Conservation (phyloP, 2,888 invertebrate genomes). For the Portevinia maculata region DNA sequence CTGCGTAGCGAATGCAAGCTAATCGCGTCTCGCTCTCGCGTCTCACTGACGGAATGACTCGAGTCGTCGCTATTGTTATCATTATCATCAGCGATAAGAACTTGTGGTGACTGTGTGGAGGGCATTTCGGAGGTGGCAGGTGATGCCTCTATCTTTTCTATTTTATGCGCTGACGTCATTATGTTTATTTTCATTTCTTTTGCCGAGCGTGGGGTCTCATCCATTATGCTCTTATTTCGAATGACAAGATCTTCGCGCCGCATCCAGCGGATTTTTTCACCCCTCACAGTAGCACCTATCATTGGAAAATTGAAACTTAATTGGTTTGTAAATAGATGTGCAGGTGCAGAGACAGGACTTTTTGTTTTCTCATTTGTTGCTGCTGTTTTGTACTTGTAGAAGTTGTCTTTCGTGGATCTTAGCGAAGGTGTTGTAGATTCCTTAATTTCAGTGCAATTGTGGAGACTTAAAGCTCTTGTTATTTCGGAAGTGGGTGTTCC, state of each 20-base stretch:
- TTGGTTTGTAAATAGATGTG: constrained; percentile 50
- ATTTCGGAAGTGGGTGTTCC: constrained; percentile 70
- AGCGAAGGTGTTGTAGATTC: constrained; percentile 8
- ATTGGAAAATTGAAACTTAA: constrained; percentile 75
- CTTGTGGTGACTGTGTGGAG: constrained; percentile 12
- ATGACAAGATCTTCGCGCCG: constrained; percentile 77
- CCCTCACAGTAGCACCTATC: constrained; percentile 70
- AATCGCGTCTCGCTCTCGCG: constrained; percentile 75
- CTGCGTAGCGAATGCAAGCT: constrained; percentile 50
- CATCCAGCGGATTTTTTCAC: constrained; percentile 80
- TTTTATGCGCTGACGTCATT: constrained; percentile 26
- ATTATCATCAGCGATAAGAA: constrained; percentile 53
- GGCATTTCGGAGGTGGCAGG: constrained; percentile 38
- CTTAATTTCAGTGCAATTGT: constrained; percentile 77
- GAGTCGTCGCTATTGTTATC: constrained; percentile 58
- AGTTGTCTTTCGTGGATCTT: constrained; percentile 80
- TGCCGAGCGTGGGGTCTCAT: constrained; percentile 5
- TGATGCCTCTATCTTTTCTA: constrained; percentile 23
- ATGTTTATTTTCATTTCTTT: constrained; percentile 37
- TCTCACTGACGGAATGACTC: constrained; percentile 59
- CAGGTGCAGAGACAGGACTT: constrained; percentile 75
- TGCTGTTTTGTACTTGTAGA: constrained; percentile 82
- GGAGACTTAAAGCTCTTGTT: constrained; percentile 79
- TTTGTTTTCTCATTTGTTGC: constrained; percentile 74
- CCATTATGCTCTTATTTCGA: constrained; percentile 42